phyloP scores from a whole-genome alignment of 2,797 vertebrate species.

The Columba guinea region DNA sequence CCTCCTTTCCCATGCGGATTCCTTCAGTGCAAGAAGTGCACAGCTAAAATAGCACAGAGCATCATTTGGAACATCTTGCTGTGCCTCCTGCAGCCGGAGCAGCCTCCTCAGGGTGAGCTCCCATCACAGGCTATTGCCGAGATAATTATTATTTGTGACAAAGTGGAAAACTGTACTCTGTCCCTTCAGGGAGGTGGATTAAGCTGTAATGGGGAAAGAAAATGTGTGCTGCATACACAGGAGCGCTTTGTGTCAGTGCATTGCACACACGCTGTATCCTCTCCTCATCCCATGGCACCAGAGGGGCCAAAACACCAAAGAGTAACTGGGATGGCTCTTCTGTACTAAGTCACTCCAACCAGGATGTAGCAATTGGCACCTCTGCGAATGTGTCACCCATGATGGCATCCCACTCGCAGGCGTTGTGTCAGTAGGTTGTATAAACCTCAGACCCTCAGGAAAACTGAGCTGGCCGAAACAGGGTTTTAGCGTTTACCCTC shows the following conservation, averaged over 20 bases:
- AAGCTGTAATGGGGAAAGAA: neutral
- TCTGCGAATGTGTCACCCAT: neutral
- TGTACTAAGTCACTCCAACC: neutral
- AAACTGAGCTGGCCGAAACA: neutral
- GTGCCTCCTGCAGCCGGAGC: neutral
- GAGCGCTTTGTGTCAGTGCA: neutral
- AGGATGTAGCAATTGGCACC: neutral
- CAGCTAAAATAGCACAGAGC: neutral
- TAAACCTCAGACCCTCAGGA: neutral
- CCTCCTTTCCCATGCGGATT: neutral
- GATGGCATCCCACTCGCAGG: neutral
- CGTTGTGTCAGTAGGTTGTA: fast-evolving
- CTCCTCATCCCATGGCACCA: fast-evolving
- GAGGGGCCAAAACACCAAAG: neutral
- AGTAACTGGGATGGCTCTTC: neutral
- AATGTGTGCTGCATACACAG: neutral
- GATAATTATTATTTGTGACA: slow-evolving; percentile 29
- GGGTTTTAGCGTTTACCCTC: neutral
- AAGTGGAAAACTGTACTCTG: neutral
- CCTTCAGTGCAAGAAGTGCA: neutral
- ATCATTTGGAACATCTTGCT: neutral
- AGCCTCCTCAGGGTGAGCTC: neutral
- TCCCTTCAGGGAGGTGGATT: neutral
- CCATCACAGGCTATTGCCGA: neutral
- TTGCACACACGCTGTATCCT: neutral